phyloP scores from a whole-genome alignment of 2,888 invertebrate species.

The Eilema depressum region DNA sequence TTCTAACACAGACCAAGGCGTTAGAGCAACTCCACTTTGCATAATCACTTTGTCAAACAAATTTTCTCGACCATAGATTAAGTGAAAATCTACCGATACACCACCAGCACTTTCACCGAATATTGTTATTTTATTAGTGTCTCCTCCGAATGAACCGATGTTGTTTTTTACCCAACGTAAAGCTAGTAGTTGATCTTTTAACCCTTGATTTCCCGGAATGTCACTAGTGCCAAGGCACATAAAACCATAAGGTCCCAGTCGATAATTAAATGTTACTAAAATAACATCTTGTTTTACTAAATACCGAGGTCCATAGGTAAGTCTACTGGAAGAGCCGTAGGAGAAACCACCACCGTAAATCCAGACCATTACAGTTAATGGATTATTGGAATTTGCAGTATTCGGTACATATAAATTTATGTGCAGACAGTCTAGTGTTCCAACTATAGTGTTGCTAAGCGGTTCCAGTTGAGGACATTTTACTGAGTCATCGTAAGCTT shows the following conservation, averaged over 20 bases:
- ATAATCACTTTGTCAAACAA: constrained; percentile 65
- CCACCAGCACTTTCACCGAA: constrained; percentile 71
- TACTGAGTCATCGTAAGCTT: constrained; percentile 66
- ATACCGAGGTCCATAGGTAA: constrained; percentile 60
- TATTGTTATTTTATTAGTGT: constrained; percentile 64
- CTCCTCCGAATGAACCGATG: constrained; percentile 70
- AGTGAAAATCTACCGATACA: constrained; percentile 60
- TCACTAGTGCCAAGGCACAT: constrained; percentile 66
- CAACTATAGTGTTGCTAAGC: constrained; percentile 49
- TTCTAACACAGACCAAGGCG: constrained; percentile 45
- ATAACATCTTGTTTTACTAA: constrained; percentile 66
- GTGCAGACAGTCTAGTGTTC: constrained; percentile 65
- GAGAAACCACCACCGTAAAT: constrained; percentile 65
- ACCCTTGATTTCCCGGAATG: constrained; percentile 70
- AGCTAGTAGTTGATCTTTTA: constrained; percentile 69
- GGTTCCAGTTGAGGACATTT: constrained; percentile 66
- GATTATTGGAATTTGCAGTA: constrained; percentile 55
- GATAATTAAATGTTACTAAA: constrained; percentile 69
- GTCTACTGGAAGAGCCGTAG: constrained; percentile 56
- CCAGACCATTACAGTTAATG: constrained; percentile 66
- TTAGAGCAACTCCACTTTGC: constrained; percentile 62
- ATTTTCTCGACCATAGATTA: constrained; percentile 59
- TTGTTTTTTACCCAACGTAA: constrained; percentile 69
- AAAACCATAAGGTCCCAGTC: constrained; percentile 71
- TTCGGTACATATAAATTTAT: constrained; percentile 69